Conservation (phyloP, 2,888 invertebrate genomes). For the Pseudococcus longispinus region DNA sequence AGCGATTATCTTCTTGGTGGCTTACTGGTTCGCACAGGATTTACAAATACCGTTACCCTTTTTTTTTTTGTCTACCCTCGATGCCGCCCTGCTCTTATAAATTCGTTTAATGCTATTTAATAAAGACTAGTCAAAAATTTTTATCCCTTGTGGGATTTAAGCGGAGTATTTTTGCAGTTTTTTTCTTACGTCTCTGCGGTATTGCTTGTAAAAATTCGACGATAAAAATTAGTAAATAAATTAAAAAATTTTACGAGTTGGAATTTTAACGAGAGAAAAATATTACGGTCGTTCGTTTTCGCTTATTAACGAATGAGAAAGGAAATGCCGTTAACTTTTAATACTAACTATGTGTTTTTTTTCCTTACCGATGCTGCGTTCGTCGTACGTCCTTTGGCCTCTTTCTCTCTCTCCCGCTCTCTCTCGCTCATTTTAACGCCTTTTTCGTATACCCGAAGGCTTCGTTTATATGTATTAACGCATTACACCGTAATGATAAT, state of each 20-base stretch:
- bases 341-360: slow-evolving; percentile 28
- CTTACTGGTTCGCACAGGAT: slow-evolving; percentile 35
- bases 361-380: too few species aligned
- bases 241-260: slow-evolving; percentile 11
- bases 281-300: slow-evolving; percentile 6
- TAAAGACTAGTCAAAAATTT: slow-evolving; percentile 33
- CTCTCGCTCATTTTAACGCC: background rate
- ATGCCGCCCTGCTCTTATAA: background rate
- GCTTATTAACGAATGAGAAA: slow-evolving; percentile 9
- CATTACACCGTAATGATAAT: slow-evolving; percentile 24
- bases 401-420: background rate
- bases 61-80: slow-evolving; percentile 2
- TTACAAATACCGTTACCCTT: slow-evolving; percentile 41
- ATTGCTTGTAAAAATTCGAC: slow-evolving; percentile 14
- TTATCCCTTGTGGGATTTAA: slow-evolving; percentile 20
- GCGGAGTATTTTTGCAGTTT: slow-evolving; percentile 24
- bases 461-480: background rate
- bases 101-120: slow-evolving; percentile 41
- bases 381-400: background rate
- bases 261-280: slow-evolving; percentile 10
- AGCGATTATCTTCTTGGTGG: slow-evolving; percentile 30
- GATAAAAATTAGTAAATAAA: slow-evolving; percentile 18
- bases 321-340: slow-evolving; percentile 1
- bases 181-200: slow-evolving; percentile 9
- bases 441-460: background rate